Evolutionary conservation across 2,113 vertebrate species (phyloP).

Genomic region (Sturnus vulgaris): DNA sequence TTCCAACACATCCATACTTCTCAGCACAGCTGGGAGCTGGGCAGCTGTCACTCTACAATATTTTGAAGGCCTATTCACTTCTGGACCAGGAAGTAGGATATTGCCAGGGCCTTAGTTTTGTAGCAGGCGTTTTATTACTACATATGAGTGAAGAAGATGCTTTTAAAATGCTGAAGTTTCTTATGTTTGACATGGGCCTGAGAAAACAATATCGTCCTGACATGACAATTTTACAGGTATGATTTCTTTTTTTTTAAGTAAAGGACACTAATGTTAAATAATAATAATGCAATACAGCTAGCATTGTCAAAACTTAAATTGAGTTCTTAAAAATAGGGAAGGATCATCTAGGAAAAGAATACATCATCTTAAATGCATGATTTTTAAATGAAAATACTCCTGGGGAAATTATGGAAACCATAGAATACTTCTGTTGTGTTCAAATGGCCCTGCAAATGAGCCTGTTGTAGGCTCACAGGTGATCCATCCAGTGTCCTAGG

Average conservation of each 20-base stretch:
- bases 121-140: conserved; percentile 79
- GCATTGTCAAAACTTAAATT: not conserved
- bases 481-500: not conserved
- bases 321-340: not conserved
- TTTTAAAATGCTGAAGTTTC: conserved; percentile 80
- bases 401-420: not conserved
- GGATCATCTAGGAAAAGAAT: not conserved
- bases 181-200: conserved; percentile 82
- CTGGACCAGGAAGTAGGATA: conserved; percentile 83
- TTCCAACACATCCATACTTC: conserved; percentile 82
- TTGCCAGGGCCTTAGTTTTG: conserved; percentile 83
- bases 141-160: conserved; percentile 84
- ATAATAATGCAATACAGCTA: not conserved
- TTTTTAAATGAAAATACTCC: not conserved
- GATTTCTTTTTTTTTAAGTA: not conserved
- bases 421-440: not conserved
- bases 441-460: not conserved
- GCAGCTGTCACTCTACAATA: conserved; percentile 82
- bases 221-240: conserved; percentile 84
- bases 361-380: not conserved
- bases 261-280: not conserved
- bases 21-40: conserved; percentile 80
- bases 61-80: conserved; percentile 83
- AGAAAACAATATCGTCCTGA: conserved; percentile 82
- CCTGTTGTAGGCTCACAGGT: not conserved